phyloP scores from a whole-genome alignment of 2,888 invertebrate species.

The Venusia cambrica region DNA sequence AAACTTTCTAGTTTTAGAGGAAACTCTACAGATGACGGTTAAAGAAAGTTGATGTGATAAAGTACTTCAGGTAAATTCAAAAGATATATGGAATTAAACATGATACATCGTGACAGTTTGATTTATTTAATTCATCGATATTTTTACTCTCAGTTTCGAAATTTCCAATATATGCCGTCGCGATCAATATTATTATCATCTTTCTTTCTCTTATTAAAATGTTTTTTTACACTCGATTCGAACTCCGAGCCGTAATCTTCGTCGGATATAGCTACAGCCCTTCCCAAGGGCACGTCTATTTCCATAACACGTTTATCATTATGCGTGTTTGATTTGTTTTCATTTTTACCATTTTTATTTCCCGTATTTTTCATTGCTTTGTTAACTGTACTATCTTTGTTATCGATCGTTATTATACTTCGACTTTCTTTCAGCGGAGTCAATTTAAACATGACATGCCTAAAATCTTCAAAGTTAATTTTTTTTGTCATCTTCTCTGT shows the following conservation, averaged over 20 bases:
- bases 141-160: no score
- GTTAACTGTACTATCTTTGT: not conserved
- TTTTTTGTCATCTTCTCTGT: not conserved
- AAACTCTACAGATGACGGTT: no score
- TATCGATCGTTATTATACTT: not conserved
- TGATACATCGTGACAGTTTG: no score
- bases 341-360: no score
- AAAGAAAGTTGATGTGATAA: no score
- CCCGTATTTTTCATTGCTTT: not conserved
- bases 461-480: constrained; percentile 3
- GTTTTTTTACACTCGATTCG: not conserved
- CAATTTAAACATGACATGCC: constrained; percentile 1
- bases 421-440: constrained; percentile 2
- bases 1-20: no score
- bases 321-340: no score
- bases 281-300: not conserved
- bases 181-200: not conserved
- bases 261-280: constrained; percentile 4
- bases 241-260: constrained; percentile 5
- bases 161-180: no score
- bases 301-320: no score
- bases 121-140: no score
- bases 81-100: no score
- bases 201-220: constrained; percentile 1
- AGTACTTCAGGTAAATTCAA: no score